A percentile compares a stretch with the other conserved stretches of the same genome.
Conservation (phyloP, 92 coral and sea anemone genomes). For the Siderastrea siderea region DNA sequence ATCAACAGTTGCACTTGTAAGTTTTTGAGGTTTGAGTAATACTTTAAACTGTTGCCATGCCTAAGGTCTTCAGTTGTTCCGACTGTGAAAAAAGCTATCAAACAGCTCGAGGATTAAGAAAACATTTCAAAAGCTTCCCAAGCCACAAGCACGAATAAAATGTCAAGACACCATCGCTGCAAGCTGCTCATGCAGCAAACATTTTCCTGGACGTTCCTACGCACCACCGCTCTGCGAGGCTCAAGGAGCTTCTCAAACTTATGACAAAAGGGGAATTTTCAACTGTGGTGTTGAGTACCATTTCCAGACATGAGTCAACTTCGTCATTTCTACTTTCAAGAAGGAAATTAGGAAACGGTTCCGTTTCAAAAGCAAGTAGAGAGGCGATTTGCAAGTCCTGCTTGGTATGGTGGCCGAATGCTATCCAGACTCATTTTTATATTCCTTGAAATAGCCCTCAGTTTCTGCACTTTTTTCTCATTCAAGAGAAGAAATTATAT, state of each 20-base stretch:
- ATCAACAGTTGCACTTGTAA: neutral
- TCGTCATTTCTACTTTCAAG: neutral
- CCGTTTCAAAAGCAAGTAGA: neutral
- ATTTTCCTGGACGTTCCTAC: no score
- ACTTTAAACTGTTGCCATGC: neutral
- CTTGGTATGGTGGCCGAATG: conserved; percentile 3
- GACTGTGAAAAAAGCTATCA: no score
- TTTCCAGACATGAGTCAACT: conserved; percentile 11
- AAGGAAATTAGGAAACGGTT: neutral
- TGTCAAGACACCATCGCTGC: no score
- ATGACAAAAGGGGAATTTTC: conserved; percentile 1
- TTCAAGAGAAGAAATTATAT: neutral
- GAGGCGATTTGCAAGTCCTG: neutral
- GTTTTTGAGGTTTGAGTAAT: neutral
- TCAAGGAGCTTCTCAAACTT: conserved; percentile 10
- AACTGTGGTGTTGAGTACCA: neutral
- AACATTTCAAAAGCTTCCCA: no score
- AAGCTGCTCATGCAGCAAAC: no score
- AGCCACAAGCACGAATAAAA: no score
- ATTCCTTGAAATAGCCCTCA: neutral
- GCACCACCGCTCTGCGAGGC: neutral
- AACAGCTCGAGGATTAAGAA: no score
- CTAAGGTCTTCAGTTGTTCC: neutral
- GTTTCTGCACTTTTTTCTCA: conserved; percentile 4
- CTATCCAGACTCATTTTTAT: neutral